phyloP scores from a whole-genome alignment of 2,888 invertebrate genomes.

The Ischnura elegans region DNA sequence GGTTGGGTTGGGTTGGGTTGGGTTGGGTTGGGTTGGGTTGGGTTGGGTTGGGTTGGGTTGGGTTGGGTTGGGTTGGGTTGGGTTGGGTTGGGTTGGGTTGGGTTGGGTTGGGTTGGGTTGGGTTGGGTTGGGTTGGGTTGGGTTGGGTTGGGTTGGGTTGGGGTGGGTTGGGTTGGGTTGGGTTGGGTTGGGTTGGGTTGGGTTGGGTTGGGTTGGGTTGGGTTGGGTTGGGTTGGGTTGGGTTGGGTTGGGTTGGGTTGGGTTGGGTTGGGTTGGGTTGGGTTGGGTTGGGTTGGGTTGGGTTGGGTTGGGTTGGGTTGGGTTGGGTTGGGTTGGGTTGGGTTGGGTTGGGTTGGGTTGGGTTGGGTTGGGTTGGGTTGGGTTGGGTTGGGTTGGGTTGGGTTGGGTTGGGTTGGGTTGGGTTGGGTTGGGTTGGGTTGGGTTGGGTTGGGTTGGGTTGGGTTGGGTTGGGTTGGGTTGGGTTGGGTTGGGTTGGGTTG shows the following conservation, averaged over 20 bases:
- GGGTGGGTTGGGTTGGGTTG: slow-evolving; percentile 72
- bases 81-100: too few species aligned
- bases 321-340: slow-evolving; percentile 70
- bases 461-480: slow-evolving; percentile 23
- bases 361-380: slow-evolving; percentile 69
- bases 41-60: too few species aligned
- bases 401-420: slow-evolving; percentile 72
- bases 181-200: slow-evolving; percentile 14
- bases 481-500: slow-evolving; percentile 66
- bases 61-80: too few species aligned
- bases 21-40: too few species aligned
- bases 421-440: slow-evolving; percentile 73
- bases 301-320: slow-evolving; percentile 71
- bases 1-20: too few species aligned
- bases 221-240: slow-evolving; percentile 71
- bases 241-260: slow-evolving; percentile 66
- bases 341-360: slow-evolving; percentile 71
- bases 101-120: slow-evolving; percentile 73
- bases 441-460: slow-evolving; percentile 64
- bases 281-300: slow-evolving; percentile 70
- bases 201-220: slow-evolving; percentile 40
- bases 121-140: slow-evolving; percentile 71
- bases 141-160: slow-evolving; percentile 71
- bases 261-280: slow-evolving; percentile 71
- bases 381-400: slow-evolving; percentile 70